Conservation (phyloP, 2,888 invertebrate genomes). For the Phalera bucephala region DNA sequence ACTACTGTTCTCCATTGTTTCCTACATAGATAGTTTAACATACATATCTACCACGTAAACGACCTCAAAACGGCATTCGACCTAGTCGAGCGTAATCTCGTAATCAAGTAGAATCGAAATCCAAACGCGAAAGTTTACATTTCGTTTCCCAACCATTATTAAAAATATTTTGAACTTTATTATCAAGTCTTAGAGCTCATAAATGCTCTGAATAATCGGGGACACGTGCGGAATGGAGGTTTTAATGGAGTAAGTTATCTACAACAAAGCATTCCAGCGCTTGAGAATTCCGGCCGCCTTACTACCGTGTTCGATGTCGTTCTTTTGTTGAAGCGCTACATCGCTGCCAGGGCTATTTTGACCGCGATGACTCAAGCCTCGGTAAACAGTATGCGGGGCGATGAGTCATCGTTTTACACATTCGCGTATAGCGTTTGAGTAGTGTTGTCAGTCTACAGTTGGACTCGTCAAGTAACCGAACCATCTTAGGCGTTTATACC, state of each 20-base stretch:
- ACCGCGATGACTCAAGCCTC: constrained; percentile 81
- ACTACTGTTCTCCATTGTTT: constrained; percentile 48
- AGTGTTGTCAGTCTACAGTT: constrained; percentile 81
- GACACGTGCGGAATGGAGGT: constrained; percentile 81
- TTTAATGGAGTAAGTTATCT: constrained; percentile 74
- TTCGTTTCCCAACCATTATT: constrained; percentile 43
- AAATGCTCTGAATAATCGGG: constrained; percentile 43
- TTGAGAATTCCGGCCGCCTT: constrained; percentile 45
- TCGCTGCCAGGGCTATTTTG: constrained; percentile 55
- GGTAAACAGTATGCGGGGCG: constrained; percentile 83
- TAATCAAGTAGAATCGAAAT: constrained; percentile 73
- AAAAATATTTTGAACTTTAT: constrained; percentile 38
- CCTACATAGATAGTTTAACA: constrained; percentile 46
- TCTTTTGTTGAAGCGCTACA: constrained; percentile 59
- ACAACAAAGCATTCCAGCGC: constrained; percentile 66
- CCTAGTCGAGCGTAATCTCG: constrained; percentile 78
- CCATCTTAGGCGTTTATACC: constrained; percentile 72
- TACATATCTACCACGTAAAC: constrained; percentile 64
- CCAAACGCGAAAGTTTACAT: constrained; percentile 79
- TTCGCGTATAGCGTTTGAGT: constrained; percentile 82
- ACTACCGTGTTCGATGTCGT: constrained; percentile 28
- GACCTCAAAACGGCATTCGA: constrained; percentile 81
- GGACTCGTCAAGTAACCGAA: constrained; percentile 75
- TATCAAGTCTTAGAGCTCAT: constrained; percentile 39
- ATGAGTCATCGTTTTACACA: constrained; percentile 84